Evolutionary conservation across 2,113 vertebrate genomes (phyloP), one percentile per base, ranked within the genome.

Genomic region (Penelope pileata): DNA sequence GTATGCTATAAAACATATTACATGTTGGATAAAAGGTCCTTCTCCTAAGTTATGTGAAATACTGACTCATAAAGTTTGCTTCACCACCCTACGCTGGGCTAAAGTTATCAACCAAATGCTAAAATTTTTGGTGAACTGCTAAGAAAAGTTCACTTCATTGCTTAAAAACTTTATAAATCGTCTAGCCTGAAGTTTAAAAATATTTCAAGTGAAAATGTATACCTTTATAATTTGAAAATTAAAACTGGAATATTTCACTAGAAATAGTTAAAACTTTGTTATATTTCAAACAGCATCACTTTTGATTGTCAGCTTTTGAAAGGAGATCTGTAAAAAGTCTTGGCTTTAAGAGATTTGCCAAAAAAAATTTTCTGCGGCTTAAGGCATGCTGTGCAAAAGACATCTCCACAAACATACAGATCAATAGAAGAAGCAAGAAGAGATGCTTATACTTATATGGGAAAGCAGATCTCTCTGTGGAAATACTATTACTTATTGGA

Each of bases 401-500:
- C 2, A 4, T 19, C 60, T 73, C 17, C 42, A 54, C 45, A 45
- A 54, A 90, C 34, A 73, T 11, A 8, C 2, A 85, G 67, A 66
- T 42, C 66, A 85, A 34, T 40, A 66, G 42, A 93, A 82, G 47
- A 40, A 84, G 26, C 16, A 75, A 85, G 48, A 88, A 62, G 32
- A 78, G 29, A 73, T 53, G n/a, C 9, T 62, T 67, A 29, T 16
- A 59, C 77, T 76, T 88, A 58, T 22, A 88, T 21, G 56, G 18
- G 80, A 86, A 88, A 86, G 0, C 13, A 85, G 42, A 74, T 58
- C 54, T 72, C 80, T 90, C n/a, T 36, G 42, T 47, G n/a, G 54
- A 54, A 90, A 81, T 89, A 90, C 83, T 72, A 63, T 53, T 21
- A 79, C 89, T 62, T 90, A 60, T 47, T 83, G 87, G 69, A 94